A percentile compares a stretch with the other conserved stretches of the same genome.
These are phyloP conservation scores for Ochropleura plecta DNA, from an alignment of 2,888 invertebrate genomes.

Conservation along the genomic window DNA sequence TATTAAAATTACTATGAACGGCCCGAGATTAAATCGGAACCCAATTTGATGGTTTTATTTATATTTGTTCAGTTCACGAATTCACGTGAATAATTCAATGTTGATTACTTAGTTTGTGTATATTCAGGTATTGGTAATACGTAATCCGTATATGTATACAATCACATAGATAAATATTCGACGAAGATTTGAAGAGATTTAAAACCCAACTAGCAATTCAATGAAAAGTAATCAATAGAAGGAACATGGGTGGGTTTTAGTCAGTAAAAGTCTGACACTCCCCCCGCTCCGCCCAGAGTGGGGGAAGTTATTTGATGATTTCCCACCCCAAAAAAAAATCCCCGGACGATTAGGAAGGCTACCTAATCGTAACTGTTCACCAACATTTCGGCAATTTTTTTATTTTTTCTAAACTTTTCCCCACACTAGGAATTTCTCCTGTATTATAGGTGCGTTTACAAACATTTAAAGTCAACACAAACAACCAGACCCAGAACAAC, in stretches of 20 bases:
- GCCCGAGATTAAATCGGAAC: constrained; percentile 51
- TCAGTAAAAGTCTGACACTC: no score
- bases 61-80: constrained; percentile 26
- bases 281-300: no score
- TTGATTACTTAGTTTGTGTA: constrained; percentile 26
- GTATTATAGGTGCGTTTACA: no score
- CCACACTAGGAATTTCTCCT: no score
- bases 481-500: no score
- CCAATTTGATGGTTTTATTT: constrained; percentile 50
- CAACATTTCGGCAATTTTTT: background rate
- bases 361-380: background rate
- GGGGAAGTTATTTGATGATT: no score
- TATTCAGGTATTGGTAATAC: background rate
- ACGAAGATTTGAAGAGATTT: background rate
- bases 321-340: no score
- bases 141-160: background rate
- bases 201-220: background rate
- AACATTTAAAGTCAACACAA: no score
- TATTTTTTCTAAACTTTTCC: no score
- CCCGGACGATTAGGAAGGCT: no score
- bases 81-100: constrained; percentile 41
- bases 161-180: background rate
- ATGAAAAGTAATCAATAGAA: background rate
- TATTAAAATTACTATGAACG: constrained; percentile 53
- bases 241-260: no score